Evolutionary conservation across 2,797 vertebrate species (phyloP), one percentile per base, ranked within the genome.

Genomic region (Thaleichthys pacificus): DNA sequence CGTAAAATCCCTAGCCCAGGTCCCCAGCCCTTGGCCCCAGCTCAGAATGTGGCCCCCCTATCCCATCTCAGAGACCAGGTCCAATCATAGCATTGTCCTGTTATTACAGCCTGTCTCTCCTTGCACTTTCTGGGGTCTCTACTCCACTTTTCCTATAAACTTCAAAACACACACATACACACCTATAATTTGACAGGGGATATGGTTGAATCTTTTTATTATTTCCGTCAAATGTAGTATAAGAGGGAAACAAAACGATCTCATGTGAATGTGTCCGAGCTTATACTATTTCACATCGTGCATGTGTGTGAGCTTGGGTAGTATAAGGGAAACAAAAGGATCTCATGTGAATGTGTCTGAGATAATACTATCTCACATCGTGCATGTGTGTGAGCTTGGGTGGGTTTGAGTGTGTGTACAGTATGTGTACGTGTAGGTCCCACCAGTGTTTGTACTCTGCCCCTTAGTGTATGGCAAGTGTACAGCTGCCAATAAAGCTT

Each of bases 31-130:
- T 51, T 14, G 49, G 49, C 3, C 49, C 49, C 51, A 54, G 51
- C 15, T 5, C 51, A 54, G 51, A n/a, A 54, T n/a, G 19, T n/a
- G 60, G 60, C 60, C 60, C 24, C 24, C 26, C 60, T 11, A 11
- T 22, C 58, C 21, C 24, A n/a, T 24, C 26, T 61, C 60, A 61
- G 60, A 14, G 6, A 54, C 51, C 51, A 54, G 51, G 51, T 90
- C 90, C 88, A 91, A 92, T 82, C 80, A 88, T 87, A 90, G 86
- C 87, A 91, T 71, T 77, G 75, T 60, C 72, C 2, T 89, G 89
- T 91, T 89, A 87, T 90, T 90, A 82, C 84, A 90, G 51, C 47
- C 30, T 21, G 61, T 14, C 68, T 32, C 66, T 11, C 32, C 21
- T 65, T 58, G 57, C 62, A 66, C 65, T 66, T 47, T 12, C 42